Percentiles rank a stretch among this genome's conserved stretches.
These are phyloP conservation scores for Siniperca undulata DNA, from an alignment of 2,797 vertebrate genomes.

Conservation along the genomic window DNA sequence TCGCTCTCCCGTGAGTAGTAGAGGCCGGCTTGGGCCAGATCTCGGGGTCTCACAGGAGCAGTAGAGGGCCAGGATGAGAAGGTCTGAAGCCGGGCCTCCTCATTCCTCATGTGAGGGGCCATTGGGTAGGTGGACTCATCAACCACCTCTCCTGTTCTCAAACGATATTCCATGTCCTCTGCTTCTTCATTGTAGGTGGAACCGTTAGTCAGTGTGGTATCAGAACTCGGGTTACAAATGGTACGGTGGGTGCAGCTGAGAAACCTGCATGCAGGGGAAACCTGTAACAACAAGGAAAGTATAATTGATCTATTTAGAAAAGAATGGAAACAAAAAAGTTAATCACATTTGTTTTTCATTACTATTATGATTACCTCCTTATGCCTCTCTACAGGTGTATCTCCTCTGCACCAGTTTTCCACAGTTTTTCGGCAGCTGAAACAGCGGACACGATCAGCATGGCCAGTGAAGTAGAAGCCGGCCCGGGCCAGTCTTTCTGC, in stretches of 20 bases:
- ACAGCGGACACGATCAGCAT: conserved; percentile 90
- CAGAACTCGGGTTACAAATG: neutral
- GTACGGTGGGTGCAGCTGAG: conserved; percentile 82
- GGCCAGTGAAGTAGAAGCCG: conserved; percentile 93
- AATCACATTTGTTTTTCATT: neutral
- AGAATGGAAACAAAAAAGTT: neutral
- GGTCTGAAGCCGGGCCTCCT: conserved; percentile 89
- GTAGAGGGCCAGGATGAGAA: conserved; percentile 89
- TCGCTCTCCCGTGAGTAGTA: conserved; percentile 87
- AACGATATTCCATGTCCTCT: conserved; percentile 82
- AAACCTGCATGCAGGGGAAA: conserved; percentile 92
- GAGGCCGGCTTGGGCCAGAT: conserved; percentile 92
- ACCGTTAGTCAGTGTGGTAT: conserved; percentile 36
- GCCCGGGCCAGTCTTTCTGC: conserved; percentile 88
- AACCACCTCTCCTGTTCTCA: conserved; percentile 92
- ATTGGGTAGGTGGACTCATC: conserved; percentile 89
- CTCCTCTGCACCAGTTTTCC: conserved; percentile 90
- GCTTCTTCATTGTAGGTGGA: conserved; percentile 74
- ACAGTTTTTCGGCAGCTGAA: conserved; percentile 89
- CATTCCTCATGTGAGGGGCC: conserved; percentile 89
- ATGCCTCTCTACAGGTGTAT: conserved; percentile 89
- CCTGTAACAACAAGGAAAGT: conserved; percentile 50
- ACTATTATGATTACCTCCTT: conserved; percentile 70
- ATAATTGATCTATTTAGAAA: neutral
- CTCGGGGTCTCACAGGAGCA: conserved; percentile 82